Base-by-base conservation (phyloP, 2,797 vertebrate genomes). In the Hemibagrus guttatus region DNA sequence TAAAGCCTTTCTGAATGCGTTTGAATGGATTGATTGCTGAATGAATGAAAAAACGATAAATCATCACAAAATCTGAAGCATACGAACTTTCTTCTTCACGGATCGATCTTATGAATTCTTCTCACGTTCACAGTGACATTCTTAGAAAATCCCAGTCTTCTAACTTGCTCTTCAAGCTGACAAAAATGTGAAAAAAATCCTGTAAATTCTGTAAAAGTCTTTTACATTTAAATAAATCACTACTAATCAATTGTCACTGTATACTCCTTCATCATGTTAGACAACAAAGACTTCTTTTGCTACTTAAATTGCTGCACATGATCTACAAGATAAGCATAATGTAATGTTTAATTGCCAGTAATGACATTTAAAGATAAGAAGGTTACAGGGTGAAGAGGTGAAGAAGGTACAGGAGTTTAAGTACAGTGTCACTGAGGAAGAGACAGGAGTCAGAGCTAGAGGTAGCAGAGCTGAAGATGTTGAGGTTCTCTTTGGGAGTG, bases 71-170 rank as follows among this genome's bases (percentile, higher is more conserved):
- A 68, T 23, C 19, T 46, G 69, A 8, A 72, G 23, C 21, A 42
- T 21, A 19, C 11, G 3, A 3, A 19, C 17, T 72, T 23, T 74
- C 6, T 46, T 1, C 42, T 46, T 42, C 35, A 79, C 31, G 52
- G 75, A 56, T 17, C 2, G 28, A 59, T 12, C 54, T 59, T 35
- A 58, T 3, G 7, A 54, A 79, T 79, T 19, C 21, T 56, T 39
- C 49, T 79, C 28, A 59, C 76, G 31, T 58, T 35, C 76, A 75
- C 46, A 79, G 76, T 58, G 56, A 23, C 2, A 54, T 79, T 79
- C 1, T 12, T 35, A 39, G 54, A 79, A 35, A 58, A 17, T 35
- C 31, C 54, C 8, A 58, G 3, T 59, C 17, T 58, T 0, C 16
- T 31, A 7, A 79, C 6, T 79, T 79, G 6, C 35, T 79, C 54